Base-by-base conservation (phyloP, 1,140 invertebrate genomes). In the Drosophila tristis region DNA sequence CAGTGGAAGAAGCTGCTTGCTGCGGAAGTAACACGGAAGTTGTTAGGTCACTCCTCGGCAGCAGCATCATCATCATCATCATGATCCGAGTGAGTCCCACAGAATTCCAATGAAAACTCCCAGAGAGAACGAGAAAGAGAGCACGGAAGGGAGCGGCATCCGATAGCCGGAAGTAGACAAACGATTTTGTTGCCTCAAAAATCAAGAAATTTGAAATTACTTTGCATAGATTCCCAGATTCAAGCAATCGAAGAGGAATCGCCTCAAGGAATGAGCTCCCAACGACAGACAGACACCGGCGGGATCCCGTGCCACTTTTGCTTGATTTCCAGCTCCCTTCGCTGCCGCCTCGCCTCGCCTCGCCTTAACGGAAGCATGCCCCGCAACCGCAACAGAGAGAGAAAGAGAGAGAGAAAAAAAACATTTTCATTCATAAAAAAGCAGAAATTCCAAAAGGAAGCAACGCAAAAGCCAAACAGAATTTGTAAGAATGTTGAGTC, bases 401-500 rank as follows among this genome's bases (percentile, higher is more conserved):
- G 9, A 39, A 2, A 11, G 0, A 35, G 51, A 67, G 56, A 56
- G 47, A 60, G 50, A 80, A 42, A 72, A 72, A 56, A 70, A 76
- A 64, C 63, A 65, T 82, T 87, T 87, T 87, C 82, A 87, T 87
- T 87, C 82, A 87, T 87, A 87, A 87, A 87, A 89, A 79, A 72
- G 84, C 71, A 87, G 80, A 89, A 89, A 87, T 89, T 80, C 82
- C 78, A 87, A 87, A 87, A 87, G 82, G 84, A 87, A 87, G 78
- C 82, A 80, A 45, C 73, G 74, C 78, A 74, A 80, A 74, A 71
- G 78, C 31, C 67, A 71, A 57, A 39, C 72, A 87, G 63, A 67
- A 68, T 54, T 76, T 76, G 60, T 51, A 76, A 56, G 42, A 61
- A 72, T 72, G 66, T 61, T 58, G 35, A 11, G 11, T 39, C 45